phyloP scores from a whole-genome alignment of 2,888 invertebrate genomes.

The Panzeria rudis region DNA sequence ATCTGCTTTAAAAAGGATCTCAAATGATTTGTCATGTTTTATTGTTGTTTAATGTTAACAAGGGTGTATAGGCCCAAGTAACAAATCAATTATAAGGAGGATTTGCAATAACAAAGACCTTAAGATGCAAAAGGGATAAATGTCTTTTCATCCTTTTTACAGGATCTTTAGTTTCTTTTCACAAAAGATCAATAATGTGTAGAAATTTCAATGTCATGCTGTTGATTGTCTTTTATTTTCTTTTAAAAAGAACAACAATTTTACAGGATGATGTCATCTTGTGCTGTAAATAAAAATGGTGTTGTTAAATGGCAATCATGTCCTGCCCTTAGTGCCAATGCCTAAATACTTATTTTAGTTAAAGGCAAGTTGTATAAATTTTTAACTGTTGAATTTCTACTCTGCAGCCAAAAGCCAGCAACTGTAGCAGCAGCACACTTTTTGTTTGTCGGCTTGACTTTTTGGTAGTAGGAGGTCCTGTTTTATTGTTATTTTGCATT shows the following conservation, averaged over 20 bases:
- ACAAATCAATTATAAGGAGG: slow-evolving; percentile 68
- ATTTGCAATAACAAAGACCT: slow-evolving; percentile 41
- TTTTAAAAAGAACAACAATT: neutral
- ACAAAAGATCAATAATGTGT: slow-evolving; percentile 37
- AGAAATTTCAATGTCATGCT: slow-evolving; percentile 67
- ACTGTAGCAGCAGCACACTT: slow-evolving; percentile 2
- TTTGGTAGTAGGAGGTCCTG: slow-evolving; percentile 60
- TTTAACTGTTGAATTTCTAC: slow-evolving; percentile 23
- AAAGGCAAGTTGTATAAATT: slow-evolving; percentile 64
- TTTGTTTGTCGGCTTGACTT: slow-evolving; percentile 34
- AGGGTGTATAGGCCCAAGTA: slow-evolving; percentile 50
- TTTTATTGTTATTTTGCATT: slow-evolving; percentile 52
- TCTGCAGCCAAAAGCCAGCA: slow-evolving; percentile 6
- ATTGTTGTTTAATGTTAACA: slow-evolving; percentile 51
- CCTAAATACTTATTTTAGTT: slow-evolving; percentile 49
- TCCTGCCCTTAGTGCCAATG: slow-evolving; percentile 60
- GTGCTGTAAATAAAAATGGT: slow-evolving; percentile 4
- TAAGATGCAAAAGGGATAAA: slow-evolving; percentile 32
- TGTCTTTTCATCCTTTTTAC: neutral
- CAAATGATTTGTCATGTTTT: slow-evolving; percentile 61
- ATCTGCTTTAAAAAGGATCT: slow-evolving; percentile 22
- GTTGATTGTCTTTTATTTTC: slow-evolving; percentile 35
- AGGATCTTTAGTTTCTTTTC: slow-evolving; percentile 37
- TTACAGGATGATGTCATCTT: slow-evolving; percentile 55
- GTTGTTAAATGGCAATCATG: slow-evolving; percentile 10